Base-by-base conservation (phyloP, 2,888 invertebrate genomes). In the Holacanthella duospinosa region DNA sequence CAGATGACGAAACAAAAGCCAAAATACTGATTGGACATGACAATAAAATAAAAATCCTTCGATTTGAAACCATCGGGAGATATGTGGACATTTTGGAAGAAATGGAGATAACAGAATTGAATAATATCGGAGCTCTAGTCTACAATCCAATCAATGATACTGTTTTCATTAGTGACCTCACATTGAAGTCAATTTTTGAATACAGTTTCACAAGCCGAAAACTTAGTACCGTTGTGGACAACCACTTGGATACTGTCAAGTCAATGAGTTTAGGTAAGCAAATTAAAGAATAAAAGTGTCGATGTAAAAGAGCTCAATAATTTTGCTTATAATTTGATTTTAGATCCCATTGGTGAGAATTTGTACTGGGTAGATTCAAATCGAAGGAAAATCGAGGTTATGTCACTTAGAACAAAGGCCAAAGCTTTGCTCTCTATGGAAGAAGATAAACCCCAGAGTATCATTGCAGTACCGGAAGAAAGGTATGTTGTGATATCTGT, bases 61-160 rank as follows among this genome's bases (percentile, higher is more conserved):
- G 66, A 36, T 66, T 71, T 24, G 75, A 75, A 59, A 74, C 75
- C 12, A 76, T 78, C 26, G 77, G 77, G 57, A 74, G 75, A 54
- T 6, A 19, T 36, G 19, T 19, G 3, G 75, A 77, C 62, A 75
- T 76, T 60, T 67, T 75, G 24, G 74, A 75, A 0, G 75, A 64
- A 19, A 60, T 43, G 21, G 25, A 27, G 2, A 24, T 71, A 1
- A 55, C 65, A 2, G 53, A 64, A 21, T 48, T 59, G 56, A 61
- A 56, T 16, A 78, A 81, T 6, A 82, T 88, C 19, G 84, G 84
- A 56, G 85, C 85, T 24, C 77, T 90, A 76, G 82, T 85, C 0
- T 88, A 84, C 71, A 84, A 89, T 71, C 81, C n/a, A n/a, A n/a
- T n/a, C n/a, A n/a, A n/a, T n/a, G n/a, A n/a, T n/a, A n/a, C n/a